Percentiles rank a stretch among this genome's conserved stretches.
phyloP scores from a whole-genome alignment of 2,888 invertebrate genomes.

The Pogonocherus hispidulus region DNA sequence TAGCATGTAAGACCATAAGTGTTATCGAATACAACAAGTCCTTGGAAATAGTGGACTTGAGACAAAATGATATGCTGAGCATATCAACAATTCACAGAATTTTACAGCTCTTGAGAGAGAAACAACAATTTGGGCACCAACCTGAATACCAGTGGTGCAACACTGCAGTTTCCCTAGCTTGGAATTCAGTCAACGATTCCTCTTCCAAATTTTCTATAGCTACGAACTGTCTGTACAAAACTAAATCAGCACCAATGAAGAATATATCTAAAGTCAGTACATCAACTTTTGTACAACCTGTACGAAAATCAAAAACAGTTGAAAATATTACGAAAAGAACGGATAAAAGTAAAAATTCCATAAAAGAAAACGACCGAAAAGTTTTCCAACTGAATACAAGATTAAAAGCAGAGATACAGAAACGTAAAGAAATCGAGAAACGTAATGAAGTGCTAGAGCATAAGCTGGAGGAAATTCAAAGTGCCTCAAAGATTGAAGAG shows the following conservation, averaged over 20 bases:
- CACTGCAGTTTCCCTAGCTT: conserved; percentile 55
- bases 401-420: conserved; percentile 74
- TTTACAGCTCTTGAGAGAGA: conserved; percentile 61
- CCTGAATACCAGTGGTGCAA: conserved; percentile 65
- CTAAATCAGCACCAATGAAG: conserved; percentile 59
- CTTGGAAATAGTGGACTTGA: conserved; percentile 78
- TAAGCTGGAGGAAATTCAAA: conserved; percentile 73
- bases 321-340: conserved; percentile 44
- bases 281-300: not conserved
- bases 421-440: conserved; percentile 76
- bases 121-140: conserved; percentile 57
- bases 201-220: conserved; percentile 50
- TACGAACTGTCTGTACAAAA: conserved; percentile 53
- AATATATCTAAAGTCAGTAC: conserved; percentile 37
- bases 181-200: conserved; percentile 52
- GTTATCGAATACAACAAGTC: conserved; percentile 77
- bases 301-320: conserved; percentile 51
- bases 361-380: conserved; percentile 48
- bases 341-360: conserved; percentile 20
- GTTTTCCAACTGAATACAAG: conserved; percentile 71
- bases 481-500: conserved; percentile 39
- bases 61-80: conserved; percentile 71
- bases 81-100: conserved; percentile 60
- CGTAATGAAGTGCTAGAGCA: conserved; percentile 74
- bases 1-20: conserved; percentile 72